Conservation (phyloP, 2,888 invertebrate genomes). For the Agriotes lineatus region DNA sequence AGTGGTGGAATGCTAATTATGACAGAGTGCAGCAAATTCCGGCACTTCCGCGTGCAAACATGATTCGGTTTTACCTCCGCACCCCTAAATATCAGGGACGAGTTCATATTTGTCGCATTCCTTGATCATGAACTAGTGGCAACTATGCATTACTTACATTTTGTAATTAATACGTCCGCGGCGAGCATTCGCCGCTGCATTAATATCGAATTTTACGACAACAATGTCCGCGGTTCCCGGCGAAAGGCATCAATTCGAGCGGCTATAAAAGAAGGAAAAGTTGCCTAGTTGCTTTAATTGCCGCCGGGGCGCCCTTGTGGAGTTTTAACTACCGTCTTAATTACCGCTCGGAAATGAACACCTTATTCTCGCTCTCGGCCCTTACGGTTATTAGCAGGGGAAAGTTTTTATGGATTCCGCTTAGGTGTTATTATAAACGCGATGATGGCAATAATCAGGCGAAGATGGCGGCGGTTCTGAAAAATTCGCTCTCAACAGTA, state of each 20-base stretch:
- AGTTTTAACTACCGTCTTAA: slow-evolving; percentile 58
- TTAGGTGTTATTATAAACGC: slow-evolving; percentile 34
- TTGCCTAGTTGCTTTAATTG: slow-evolving; percentile 54
- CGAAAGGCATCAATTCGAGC: slow-evolving; percentile 13
- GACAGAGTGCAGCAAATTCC: slow-evolving; percentile 62
- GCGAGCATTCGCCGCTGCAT: neutral
- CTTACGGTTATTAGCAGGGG: slow-evolving; percentile 44
- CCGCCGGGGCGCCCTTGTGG: slow-evolving; percentile 53
- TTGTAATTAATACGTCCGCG: slow-evolving; percentile 34
- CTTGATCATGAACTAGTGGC: slow-evolving; percentile 57
- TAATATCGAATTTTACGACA: neutral
- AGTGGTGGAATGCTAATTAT: slow-evolving; percentile 65
- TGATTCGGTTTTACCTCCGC: slow-evolving; percentile 54
- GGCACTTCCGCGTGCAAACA: slow-evolving; percentile 57
- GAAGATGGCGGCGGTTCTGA: too few relatives aligned
- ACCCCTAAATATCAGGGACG: slow-evolving; percentile 58
- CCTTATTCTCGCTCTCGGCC: slow-evolving; percentile 51
- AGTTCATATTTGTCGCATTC: slow-evolving; percentile 63
- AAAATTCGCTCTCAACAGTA: too few relatives aligned
- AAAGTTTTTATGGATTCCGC: slow-evolving; percentile 40
- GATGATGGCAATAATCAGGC: slow-evolving; percentile 11
- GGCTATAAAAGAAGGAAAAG: slow-evolving; percentile 26
- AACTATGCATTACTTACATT: slow-evolving; percentile 61
- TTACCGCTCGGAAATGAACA: slow-evolving; percentile 58
- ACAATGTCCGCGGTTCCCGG: slow-evolving; percentile 18